phyloP scores from a whole-genome alignment of 1,140 invertebrate species.

The Neocloeon triangulifer region DNA sequence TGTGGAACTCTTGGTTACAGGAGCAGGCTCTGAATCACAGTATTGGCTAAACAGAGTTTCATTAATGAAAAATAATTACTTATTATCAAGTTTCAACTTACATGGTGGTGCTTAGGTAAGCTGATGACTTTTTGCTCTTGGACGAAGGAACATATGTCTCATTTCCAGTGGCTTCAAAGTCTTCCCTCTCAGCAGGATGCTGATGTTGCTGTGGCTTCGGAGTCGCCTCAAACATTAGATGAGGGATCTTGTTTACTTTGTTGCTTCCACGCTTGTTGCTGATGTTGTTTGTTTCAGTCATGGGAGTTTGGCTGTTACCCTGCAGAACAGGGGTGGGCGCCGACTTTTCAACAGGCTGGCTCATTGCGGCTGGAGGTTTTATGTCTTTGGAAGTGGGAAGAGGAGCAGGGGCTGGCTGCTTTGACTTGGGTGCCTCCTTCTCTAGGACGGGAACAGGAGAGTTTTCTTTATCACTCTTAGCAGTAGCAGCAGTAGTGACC shows the following conservation, averaged over 20 bases:
- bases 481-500: conserved; percentile 8
- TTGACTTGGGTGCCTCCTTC: no score
- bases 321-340: conserved; percentile 10
- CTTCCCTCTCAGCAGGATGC: conserved; percentile 38
- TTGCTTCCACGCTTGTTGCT: neutral
- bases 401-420: conserved; percentile 1
- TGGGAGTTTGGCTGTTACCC: neutral
- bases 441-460: no score
- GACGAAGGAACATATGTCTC: conserved; percentile 27
- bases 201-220: no score
- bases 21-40: conserved; percentile 19
- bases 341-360: conserved; percentile 6
- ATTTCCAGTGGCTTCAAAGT: conserved; percentile 41
- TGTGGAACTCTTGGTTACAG: conserved; percentile 21
- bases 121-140: no score
- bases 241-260: neutral
- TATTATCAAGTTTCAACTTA: no score
- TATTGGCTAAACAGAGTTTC: conserved; percentile 18
- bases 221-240: conserved; percentile 23
- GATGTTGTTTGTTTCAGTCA: neutral
- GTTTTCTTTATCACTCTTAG: neutral
- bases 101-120: no score
- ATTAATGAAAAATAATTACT: no score
- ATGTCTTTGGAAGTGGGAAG: conserved; percentile 5
- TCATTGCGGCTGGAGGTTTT: conserved; percentile 4